Conservation (phyloP, 1,140 invertebrate species). For the Bombus terrestris region DNA sequence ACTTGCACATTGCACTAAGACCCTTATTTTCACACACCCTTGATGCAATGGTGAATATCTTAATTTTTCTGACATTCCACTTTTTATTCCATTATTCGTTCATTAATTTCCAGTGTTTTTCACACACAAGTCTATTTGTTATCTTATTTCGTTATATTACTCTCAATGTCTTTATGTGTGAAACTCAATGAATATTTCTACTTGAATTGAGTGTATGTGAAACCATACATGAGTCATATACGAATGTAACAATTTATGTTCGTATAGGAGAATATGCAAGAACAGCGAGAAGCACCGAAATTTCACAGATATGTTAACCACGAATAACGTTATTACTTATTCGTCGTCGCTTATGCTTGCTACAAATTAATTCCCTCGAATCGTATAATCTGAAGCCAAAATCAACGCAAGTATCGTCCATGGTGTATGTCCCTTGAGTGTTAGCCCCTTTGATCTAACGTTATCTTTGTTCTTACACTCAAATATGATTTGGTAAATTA, state of each 20-base stretch:
- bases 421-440: not conserved
- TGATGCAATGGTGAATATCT: no score
- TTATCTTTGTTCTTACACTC: not conserved
- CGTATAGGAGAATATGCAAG: slow-evolving; percentile 1
- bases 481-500: not conserved
- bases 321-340: slow-evolving; percentile 15
- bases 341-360: slow-evolving; percentile 9
- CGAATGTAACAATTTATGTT: not conserved
- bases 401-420: not conserved
- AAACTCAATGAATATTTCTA: not conserved
- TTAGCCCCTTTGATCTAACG: slow-evolving; percentile 8
- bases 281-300: slow-evolving; percentile 16
- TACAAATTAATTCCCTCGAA: slow-evolving; percentile 17
- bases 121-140: not conserved
- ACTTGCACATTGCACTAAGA: not conserved
- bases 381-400: slow-evolving; percentile 29
- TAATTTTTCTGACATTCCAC: no score
- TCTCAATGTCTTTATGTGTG: no score
- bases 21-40: not conserved
- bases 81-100: not conserved
- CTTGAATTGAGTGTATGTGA: not conserved
- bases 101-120: not conserved
- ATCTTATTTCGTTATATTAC: not conserved
- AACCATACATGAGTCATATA: not conserved
- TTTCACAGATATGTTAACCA: slow-evolving; percentile 21